Evolutionary conservation across 2,113 vertebrate species (phyloP).

Genomic region (Asarcornis scutulata): DNA sequence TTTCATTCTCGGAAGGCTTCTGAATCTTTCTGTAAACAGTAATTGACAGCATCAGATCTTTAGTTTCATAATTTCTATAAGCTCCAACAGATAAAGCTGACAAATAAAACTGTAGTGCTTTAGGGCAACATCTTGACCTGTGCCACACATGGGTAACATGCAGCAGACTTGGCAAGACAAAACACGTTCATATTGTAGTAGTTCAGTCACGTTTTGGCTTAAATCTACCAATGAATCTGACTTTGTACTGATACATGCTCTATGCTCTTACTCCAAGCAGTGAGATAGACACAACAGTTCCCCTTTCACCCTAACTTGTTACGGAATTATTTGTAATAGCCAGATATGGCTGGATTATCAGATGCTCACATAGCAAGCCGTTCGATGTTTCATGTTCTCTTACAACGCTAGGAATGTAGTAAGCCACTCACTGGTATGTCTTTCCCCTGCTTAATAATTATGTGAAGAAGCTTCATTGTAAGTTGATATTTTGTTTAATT

Average conservation of each 20-base stretch:
- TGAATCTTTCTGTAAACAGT: background rate
- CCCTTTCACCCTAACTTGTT: background rate
- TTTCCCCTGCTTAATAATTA: background rate
- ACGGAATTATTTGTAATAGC: background rate
- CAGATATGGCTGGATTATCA: background rate
- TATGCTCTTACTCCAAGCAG: background rate
- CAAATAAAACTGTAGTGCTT: background rate
- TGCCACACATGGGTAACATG: fast-evolving
- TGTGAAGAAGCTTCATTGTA: background rate
- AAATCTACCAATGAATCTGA: background rate
- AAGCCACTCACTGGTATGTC: background rate
- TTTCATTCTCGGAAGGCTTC: background rate
- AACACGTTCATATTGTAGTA: background rate
- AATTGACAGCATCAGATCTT: background rate
- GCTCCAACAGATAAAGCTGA: background rate
- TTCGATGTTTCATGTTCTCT: background rate
- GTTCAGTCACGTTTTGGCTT: background rate
- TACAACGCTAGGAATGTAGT: background rate
- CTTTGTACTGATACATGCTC: background rate
- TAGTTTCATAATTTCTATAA: background rate
- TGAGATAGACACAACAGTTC: background rate
- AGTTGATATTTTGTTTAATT: background rate
- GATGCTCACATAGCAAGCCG: background rate
- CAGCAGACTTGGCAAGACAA: background rate
- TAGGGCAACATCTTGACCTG: background rate